phyloP scores from a whole-genome alignment of 2,797 vertebrate genomes.

The Poecilia picta region DNA sequence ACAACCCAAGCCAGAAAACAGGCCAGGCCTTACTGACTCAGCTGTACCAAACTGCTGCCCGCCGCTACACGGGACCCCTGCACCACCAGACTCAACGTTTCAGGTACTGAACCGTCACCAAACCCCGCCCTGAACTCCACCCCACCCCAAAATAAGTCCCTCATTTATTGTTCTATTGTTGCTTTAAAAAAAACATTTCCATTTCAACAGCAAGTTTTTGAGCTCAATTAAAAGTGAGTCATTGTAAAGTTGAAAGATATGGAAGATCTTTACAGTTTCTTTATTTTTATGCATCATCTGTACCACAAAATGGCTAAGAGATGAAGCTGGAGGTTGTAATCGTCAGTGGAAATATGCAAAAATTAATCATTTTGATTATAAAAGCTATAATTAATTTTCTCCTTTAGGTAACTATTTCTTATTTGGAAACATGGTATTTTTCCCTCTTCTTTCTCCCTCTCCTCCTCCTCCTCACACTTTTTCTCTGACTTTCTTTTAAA shows the following conservation, averaged over 20 bases:
- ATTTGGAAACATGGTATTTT: constrained; percentile 68
- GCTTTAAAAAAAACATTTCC: constrained; percentile 14
- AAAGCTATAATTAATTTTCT: constrained; percentile 35
- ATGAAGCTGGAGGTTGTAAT: constrained; percentile 42
- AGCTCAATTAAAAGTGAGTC: constrained; percentile 40
- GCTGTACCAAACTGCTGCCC: constrained; percentile 93
- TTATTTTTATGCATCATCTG: constrained; percentile 22
- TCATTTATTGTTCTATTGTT: constrained; percentile 39
- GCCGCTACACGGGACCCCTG: constrained; percentile 92
- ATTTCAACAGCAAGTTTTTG: constrained; percentile 33
- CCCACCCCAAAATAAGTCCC: constrained; percentile 10
- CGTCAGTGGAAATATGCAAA: constrained; percentile 13
- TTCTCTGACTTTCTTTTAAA: constrained; percentile 82
- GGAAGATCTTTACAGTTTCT: constrained; percentile 12
- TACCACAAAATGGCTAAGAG: constrained; percentile 28
- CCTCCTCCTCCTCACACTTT: constrained; percentile 73
- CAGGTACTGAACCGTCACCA: constrained; percentile 83
- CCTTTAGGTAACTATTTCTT: constrained; percentile 47
- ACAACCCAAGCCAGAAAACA: constrained; percentile 96
- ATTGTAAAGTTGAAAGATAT: constrained; percentile 31
- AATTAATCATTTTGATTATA: constrained; percentile 30
- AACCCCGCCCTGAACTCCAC: constrained; percentile 5
- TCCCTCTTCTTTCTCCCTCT: constrained; percentile 67
- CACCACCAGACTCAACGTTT: constrained; percentile 96
- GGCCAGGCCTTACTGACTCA: constrained; percentile 94